phyloP scores from a whole-genome alignment of 2,797 vertebrate species.

The Cyprinodon diabolis region DNA sequence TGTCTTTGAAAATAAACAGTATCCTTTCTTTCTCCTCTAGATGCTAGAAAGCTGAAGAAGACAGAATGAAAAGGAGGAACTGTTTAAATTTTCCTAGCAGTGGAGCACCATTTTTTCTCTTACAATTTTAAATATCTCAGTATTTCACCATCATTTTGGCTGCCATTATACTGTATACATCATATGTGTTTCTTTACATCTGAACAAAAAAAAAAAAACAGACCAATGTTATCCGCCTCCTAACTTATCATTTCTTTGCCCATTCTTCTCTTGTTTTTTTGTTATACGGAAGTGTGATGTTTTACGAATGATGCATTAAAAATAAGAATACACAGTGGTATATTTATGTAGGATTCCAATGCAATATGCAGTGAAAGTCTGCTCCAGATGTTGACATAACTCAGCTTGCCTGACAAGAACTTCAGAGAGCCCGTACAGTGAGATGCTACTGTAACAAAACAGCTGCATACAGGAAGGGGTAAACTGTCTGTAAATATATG shows the following conservation, averaged over 20 bases:
- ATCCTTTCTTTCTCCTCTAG: conserved; percentile 70
- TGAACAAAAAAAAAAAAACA: conserved; percentile 74
- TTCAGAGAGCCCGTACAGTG: conserved; percentile 80
- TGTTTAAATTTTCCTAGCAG: conserved; percentile 56
- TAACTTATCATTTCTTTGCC: conserved; percentile 76
- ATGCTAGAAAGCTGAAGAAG: conserved; percentile 96
- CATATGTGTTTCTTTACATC: conserved; percentile 86
- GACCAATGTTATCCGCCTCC: conserved; percentile 76
- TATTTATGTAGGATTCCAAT: conserved; percentile 81
- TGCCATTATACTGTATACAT: conserved; percentile 80
- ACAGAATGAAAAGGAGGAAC: conserved; percentile 63
- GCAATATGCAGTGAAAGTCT: conserved; percentile 69
- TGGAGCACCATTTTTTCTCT: conserved; percentile 83
- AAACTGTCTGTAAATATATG: conserved; percentile 94
- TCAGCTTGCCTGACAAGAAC: conserved; percentile 75
- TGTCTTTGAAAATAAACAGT: neutral
- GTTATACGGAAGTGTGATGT: conserved; percentile 45
- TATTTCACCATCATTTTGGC: conserved; percentile 89
- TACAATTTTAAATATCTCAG: conserved; percentile 88
- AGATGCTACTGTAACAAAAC: conserved; percentile 83
- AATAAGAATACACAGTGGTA: conserved; percentile 74
- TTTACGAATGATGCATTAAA: conserved; percentile 67
- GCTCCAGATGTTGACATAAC: conserved; percentile 72
- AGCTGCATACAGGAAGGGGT: conserved; percentile 84
- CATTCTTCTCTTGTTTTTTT: conserved; percentile 59